A percentile compares a stretch with the other conserved stretches of the same genome.
Conservation (phyloP, 2,888 invertebrate species). For the Polyommatus iphigenia region DNA sequence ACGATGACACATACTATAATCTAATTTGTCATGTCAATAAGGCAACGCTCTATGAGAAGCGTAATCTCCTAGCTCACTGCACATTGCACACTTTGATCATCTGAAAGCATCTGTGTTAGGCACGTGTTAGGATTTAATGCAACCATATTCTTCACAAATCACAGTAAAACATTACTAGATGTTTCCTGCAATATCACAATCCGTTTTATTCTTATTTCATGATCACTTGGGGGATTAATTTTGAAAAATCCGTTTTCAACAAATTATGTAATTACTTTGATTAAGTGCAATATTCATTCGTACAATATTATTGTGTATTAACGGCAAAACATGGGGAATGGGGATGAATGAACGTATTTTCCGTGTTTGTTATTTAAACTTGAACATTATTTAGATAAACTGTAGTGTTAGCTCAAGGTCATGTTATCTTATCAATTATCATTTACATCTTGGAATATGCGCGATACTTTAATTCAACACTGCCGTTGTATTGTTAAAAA, state of each 20-base stretch:
- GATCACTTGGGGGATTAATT: background rate
- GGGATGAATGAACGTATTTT: background rate
- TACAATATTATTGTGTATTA: background rate
- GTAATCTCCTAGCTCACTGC: background rate
- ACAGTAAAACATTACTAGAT: background rate
- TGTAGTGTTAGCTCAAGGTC: slow-evolving; percentile 12
- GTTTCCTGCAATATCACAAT: background rate
- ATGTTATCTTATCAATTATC: slow-evolving; percentile 5
- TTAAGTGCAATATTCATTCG: no score
- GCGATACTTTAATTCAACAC: slow-evolving; percentile 9
- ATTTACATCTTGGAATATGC: background rate
- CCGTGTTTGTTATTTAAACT: slow-evolving; percentile 42
- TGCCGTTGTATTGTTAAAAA: background rate
- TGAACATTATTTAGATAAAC: slow-evolving; percentile 30
- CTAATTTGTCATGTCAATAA: slow-evolving; percentile 38
- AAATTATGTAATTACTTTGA: background rate
- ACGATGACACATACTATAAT: slow-evolving; percentile 42
- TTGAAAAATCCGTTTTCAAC: background rate
- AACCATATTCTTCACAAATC: background rate
- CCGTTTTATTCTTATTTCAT: background rate
- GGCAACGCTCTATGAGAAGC: background rate
- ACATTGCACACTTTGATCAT: background rate
- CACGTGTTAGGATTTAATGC: background rate
- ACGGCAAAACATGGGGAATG: background rate
- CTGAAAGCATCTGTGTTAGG: background rate